Conservation (phyloP, 2,797 vertebrate species). For the Cossypha niveicapilla region DNA sequence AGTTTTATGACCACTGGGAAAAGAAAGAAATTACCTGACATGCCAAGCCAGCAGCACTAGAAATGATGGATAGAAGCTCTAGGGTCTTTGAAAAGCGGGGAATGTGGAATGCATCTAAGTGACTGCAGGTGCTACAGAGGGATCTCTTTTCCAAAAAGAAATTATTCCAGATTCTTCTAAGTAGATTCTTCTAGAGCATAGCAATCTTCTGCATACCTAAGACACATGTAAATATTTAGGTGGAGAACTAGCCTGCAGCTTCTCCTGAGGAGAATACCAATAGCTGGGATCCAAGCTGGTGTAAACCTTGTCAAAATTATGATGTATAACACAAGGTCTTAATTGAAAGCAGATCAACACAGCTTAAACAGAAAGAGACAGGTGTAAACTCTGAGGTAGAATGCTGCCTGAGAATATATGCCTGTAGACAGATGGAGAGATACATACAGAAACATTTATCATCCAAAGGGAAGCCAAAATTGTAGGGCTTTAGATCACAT, state of each 20-base stretch:
- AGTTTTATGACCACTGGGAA: not conserved
- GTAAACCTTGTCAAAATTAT: not conserved
- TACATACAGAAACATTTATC: not conserved
- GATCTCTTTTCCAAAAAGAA: not conserved
- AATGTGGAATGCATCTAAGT: not conserved
- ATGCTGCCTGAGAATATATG: not conserved
- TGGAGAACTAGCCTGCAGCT: not conserved
- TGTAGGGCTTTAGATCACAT: not conserved
- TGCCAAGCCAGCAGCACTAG: not conserved
- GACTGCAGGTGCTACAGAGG: not conserved
- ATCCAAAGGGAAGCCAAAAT: not conserved
- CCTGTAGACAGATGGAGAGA: not conserved
- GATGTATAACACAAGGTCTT: not conserved
- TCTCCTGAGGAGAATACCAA: not conserved
- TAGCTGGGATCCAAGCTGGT: not conserved
- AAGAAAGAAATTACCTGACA: not conserved
- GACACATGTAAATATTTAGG: not conserved
- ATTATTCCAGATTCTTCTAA: not conserved
- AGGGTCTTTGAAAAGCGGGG: not conserved
- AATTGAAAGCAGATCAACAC: not conserved
- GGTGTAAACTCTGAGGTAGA: not conserved
- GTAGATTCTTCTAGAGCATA: not conserved
- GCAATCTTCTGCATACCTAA: not conserved
- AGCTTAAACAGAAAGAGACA: not conserved
- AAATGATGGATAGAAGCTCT: not conserved